Evolutionary conservation across 2,797 vertebrate species (phyloP), one percentile per base, ranked within the genome.

Genomic region (Sebastes diaconus): DNA sequence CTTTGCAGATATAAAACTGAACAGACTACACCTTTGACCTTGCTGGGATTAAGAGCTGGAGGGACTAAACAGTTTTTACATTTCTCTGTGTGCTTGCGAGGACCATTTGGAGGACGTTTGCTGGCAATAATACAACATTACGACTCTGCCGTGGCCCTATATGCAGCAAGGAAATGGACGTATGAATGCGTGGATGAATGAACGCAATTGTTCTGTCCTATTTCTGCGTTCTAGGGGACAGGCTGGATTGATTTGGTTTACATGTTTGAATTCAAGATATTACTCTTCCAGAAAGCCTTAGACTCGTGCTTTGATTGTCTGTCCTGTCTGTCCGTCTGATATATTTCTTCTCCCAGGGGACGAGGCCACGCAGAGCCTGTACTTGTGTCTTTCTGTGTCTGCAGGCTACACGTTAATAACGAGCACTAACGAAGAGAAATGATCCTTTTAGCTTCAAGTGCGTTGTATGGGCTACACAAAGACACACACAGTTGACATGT

Each of bases 361-460:
- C 58, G 52, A 22, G 66, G 66, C 61, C 65, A 75, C 18, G 14
- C 66, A 83, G 68, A 92, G 81, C 13, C 24, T 80, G 80, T 32
- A 50, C 77, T 84, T 91, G 83, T 84, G 77, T 87, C 75, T 61
- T 57, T 81, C 63, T 85, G 75, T 92, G 87, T 90, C 91, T 90
- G 83, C 78, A 82, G 89, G 90, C 89, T 85, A 90, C 75, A 88
- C 60, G 73, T 75, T 93, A 90, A 90, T 88, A 79, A 83, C 29
- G 25, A 89, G 92, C 87, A 90, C 87, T 93, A 93, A 93, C 75
- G 90, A 93, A 93, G 91, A 93, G 80, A 92, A 93, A 94, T 93
- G 85, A 83, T 88, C 86, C 74, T 83, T 89, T 93, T 80, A 90
- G 87, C 74, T 83, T 80, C 29, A 36, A 82, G 79, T 67, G 60